Conservation (phyloP, 1,140 invertebrate genomes). For the Caerostris extrusa region DNA sequence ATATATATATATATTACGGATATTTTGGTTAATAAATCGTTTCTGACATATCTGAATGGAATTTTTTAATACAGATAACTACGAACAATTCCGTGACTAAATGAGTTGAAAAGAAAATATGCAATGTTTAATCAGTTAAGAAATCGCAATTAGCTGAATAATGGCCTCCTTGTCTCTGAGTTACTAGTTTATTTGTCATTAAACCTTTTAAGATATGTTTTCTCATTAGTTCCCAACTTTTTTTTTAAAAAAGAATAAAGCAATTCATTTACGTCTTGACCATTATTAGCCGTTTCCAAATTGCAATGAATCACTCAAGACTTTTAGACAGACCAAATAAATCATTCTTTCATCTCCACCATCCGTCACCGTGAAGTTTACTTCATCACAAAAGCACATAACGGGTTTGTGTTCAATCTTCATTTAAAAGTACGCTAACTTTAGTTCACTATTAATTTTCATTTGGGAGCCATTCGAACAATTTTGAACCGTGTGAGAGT, state of each 20-base stretch:
- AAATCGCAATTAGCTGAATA: constrained; percentile 7
- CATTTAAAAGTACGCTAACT: constrained; percentile 9
- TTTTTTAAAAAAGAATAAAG: constrained; percentile 17
- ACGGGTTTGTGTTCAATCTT: not conserved
- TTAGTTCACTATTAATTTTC: constrained; percentile 13
- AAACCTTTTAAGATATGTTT: not conserved
- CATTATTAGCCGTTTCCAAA: constrained; percentile 5
- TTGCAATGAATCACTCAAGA: constrained; percentile 8
- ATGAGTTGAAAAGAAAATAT: not conserved
- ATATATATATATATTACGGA: too few species aligned
- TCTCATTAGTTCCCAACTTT: not conserved
- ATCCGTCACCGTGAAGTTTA: not conserved
- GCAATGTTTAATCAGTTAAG: not conserved
- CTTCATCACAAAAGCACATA: not conserved
- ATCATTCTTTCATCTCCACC: constrained; percentile 11
- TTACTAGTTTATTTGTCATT: not conserved
- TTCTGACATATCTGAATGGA: too few species aligned
- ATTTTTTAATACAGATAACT: too few species aligned
- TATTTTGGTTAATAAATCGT: too few species aligned
- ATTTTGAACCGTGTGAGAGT: not conserved
- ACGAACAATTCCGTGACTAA: not conserved
- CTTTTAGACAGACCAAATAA: not conserved
- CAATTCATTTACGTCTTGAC: constrained; percentile 33
- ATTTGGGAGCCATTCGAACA: not conserved
- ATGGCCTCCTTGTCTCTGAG: not conserved